Evolutionary conservation across 2,113 vertebrate species (phyloP), one percentile per base, ranked within the genome.

Genomic region (Calidris pygmaea): DNA sequence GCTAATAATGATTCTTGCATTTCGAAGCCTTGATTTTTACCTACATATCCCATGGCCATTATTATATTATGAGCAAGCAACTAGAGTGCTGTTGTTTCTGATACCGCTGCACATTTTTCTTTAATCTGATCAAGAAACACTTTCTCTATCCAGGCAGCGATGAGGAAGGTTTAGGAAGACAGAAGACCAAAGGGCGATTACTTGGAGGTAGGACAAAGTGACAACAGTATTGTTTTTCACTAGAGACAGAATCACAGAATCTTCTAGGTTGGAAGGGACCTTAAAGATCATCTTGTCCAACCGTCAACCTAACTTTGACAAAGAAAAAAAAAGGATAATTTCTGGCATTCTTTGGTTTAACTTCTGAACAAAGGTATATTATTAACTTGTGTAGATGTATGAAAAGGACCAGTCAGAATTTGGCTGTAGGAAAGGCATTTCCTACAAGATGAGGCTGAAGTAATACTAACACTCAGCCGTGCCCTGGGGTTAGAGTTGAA

Each of bases 61-160:
- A 55, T 32, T 81, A 5, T 23, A 23, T 41, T 83, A 58, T 7
- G 24, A 87, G 32, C 55, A 90, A 83, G 79, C 5, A 55, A 50
- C 8, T 43, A 21, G 8, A 62, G 14, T 74, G 67, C 41, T 85
- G 23, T 13, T 67, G 18, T 81, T 91, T 89, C 45, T 78, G 65
- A 47, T 66, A 59, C 34, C 81, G 34, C 56, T 77, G 71, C 22
- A 55, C 4, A 4, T 68, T 84, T 74, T 81, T 56, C 37, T 77
- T 90, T 53, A 20, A 43, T 43, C 13, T 84, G 29, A 80, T 74
- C 11, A 84, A 71, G 34, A 73, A 50, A 6, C 35, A 14, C 29
- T 87, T 95, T 79, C 27, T 87, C 39, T 96, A 37, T 66, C 30
- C 68, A 96, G 95, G 65, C 21, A 90, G 52, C 16, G 72, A 86